Conservation (phyloP, 2,113 vertebrate species). For the Synchiropus splendidus region DNA sequence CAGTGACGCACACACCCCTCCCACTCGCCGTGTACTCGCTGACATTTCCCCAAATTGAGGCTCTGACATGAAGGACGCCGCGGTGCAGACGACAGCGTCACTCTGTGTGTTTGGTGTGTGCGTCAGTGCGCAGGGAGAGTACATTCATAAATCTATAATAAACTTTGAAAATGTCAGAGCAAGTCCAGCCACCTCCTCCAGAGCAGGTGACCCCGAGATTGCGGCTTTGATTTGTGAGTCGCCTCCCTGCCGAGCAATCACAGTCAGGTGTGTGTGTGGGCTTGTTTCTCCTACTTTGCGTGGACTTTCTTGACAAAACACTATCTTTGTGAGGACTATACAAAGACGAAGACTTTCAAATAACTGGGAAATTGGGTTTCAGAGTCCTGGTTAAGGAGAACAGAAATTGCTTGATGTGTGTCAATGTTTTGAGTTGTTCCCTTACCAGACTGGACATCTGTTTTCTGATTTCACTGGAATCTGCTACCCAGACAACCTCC, state of each 20-base stretch:
- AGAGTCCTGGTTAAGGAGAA: no score
- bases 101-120: conserved; percentile 2
- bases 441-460: no score
- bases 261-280: conserved; percentile 30
- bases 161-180: conserved; percentile 43
- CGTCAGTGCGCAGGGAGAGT: neutral
- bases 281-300: conserved; percentile 9
- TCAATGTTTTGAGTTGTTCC: no score
- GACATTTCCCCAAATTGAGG: conserved; percentile 57
- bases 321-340: no score
- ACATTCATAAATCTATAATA: conserved; percentile 22
- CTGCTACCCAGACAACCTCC: no score
- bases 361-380: no score
- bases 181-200: neutral
- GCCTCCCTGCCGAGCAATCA: conserved; percentile 4
- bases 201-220: conserved; percentile 18
- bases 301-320: no score
- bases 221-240: conserved; percentile 27
- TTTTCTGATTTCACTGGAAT: conserved; percentile 6
- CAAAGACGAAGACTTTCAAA: no score
- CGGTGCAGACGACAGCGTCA: conserved; percentile 23
- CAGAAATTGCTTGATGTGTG: no score
- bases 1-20: conserved; percentile 24
- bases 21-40: conserved; percentile 34
- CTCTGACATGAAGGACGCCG: conserved; percentile 36